These are phyloP conservation scores for Drosophila conformis DNA, from an alignment of 2,888 invertebrate genomes.

Conservation along the genomic window DNA sequence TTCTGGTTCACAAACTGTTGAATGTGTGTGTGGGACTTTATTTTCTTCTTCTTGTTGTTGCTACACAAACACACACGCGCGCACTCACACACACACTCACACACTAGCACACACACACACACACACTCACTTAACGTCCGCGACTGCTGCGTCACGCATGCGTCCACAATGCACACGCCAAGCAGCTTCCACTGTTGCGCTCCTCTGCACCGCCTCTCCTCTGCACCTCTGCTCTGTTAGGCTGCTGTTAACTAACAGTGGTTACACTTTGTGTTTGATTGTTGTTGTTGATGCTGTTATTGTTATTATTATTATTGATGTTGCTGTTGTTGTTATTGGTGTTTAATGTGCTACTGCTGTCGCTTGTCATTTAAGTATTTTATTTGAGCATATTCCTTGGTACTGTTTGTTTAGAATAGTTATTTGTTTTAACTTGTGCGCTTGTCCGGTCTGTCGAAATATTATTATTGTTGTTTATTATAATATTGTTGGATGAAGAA, in stretches of 20 bases:
- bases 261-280: conserved; percentile 14
- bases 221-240: conserved; percentile 9
- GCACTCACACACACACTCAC: conserved; percentile 21
- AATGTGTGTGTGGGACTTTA: conserved; percentile 29
- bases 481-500: conserved; percentile 33
- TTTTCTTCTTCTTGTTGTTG: conserved; percentile 18
- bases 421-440: conserved; percentile 43
- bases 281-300: conserved; percentile 36
- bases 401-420: conserved; percentile 14
- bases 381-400: conserved; percentile 65
- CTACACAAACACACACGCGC: conserved; percentile 20
- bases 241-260: conserved; percentile 54
- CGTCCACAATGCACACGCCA: conserved; percentile 63
- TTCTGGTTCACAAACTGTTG: conserved; percentile 43
- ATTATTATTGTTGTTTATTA: conserved; percentile 29
- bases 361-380: conserved; percentile 67
- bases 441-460: conserved; percentile 33
- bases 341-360: conserved; percentile 39
- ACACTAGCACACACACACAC: conserved; percentile 11
- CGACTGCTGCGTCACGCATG: conserved; percentile 70
- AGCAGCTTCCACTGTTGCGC: conserved; percentile 26
- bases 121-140: conserved; percentile 61
- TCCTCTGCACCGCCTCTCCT: conserved; percentile 1
- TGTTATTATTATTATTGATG: conserved; percentile 23
- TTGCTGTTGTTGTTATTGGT: conserved; percentile 36